Evolutionary conservation across 2,888 invertebrate species (phyloP), one percentile per base, ranked within the genome.

Genomic region (Phaedon cochleariae): DNA sequence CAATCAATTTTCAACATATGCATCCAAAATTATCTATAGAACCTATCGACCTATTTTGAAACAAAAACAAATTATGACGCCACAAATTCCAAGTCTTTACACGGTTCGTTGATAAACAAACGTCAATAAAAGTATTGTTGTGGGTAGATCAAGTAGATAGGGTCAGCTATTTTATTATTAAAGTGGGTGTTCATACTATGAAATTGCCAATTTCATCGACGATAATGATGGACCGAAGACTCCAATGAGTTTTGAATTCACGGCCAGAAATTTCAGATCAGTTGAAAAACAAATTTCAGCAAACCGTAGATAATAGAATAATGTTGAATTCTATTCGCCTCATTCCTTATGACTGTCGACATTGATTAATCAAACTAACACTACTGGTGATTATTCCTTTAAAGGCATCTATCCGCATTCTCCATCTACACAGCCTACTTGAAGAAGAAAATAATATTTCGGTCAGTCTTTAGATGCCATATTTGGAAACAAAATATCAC

Each of bases 341-440:
- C 41, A 15, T 41, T 41, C 41, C 10, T 34, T 34, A 10, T 34
- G 34, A 34, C 34, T 6, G 26, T 26, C 26, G 26, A 21, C 10
- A n/a, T 55, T 41, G 22, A 26, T 57, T 45, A 57, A 57, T 57
- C 45, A 57, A 22, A 26, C 57, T 37, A 31, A 45, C 22, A 29
- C 31, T 26, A 26, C 3, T 7, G 26, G 57, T 67, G 62, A 64
- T 64, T 59, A 66, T 64, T 58, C 69, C 65, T 61, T 69, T 57
- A 67, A 69, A 69, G 69, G 69, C 18, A 31, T 34, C 37, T 51
- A 65, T 67, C 69, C 67, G 65, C 69, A 67, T 67, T 67, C 67
- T 54, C 53, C 26, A 53, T 51, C 52, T 49, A 57, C 64, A 53
- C 31, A 61, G 53, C 34, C 60, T 37, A 34, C 22, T 64, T 61